phyloP scores from a whole-genome alignment of 2,797 vertebrate species.

The Hylomyscus alleni region DNA sequence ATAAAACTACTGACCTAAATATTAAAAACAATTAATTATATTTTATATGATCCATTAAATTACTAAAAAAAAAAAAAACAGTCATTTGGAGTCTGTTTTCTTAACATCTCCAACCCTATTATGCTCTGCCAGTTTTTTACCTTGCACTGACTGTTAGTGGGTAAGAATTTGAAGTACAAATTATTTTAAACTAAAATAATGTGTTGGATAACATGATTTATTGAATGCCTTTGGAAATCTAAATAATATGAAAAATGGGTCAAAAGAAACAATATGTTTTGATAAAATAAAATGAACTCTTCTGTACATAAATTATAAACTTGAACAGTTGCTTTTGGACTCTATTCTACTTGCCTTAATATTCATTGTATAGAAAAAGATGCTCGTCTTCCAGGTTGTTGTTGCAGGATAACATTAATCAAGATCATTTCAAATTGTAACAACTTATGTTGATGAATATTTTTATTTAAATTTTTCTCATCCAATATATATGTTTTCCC shows the following conservation, averaged over 20 bases:
- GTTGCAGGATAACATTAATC: background rate
- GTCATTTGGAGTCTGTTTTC: background rate
- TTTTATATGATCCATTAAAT: background rate
- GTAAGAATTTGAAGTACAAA: background rate
- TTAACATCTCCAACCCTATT: background rate
- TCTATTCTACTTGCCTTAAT: background rate
- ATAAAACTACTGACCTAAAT: background rate
- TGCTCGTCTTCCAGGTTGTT: background rate
- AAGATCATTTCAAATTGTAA: background rate
- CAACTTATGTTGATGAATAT: background rate
- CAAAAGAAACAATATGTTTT: background rate
- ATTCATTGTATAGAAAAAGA: background rate
- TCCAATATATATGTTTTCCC: background rate
- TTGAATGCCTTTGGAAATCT: background rate
- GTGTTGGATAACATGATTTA: background rate
- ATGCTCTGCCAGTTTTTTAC: background rate
- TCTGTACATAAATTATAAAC: background rate
- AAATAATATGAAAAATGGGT: background rate
- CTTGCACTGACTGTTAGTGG: background rate
- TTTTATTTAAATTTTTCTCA: background rate
- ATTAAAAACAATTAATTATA: background rate
- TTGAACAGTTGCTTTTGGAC: background rate
- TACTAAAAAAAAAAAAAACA: background rate
- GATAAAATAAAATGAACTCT: background rate
- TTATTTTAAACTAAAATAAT: background rate